These are phyloP conservation scores for Danaus melanippus DNA, from an alignment of 1,140 invertebrate species.

Conservation along the genomic window DNA sequence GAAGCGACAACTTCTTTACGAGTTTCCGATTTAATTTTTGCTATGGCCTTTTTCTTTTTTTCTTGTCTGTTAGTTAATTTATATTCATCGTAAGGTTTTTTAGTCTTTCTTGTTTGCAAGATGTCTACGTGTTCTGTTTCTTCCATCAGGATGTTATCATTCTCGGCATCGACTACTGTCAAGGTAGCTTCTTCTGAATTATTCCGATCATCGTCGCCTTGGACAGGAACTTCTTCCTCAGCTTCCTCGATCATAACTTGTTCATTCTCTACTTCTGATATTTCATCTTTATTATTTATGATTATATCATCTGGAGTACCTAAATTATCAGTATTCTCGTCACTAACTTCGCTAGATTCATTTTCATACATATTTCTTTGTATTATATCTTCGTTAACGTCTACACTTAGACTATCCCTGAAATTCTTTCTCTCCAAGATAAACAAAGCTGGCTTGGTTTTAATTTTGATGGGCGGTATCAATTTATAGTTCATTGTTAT, in stretches of 20 bases:
- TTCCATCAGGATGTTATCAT: conserved; percentile 10
- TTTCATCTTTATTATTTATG: neutral
- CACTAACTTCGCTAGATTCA: conserved; percentile 17
- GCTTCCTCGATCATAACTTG: conserved; percentile 2
- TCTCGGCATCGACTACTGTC: conserved; percentile 11
- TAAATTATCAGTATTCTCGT: conserved; percentile 12
- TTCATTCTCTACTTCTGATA: conserved; percentile 11
- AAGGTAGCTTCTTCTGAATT: conserved; percentile 4
- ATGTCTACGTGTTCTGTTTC: conserved; percentile 16
- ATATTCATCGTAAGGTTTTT: conserved; percentile 44
- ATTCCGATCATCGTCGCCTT: conserved; percentile 4
- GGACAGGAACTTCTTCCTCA: conserved; percentile 7
- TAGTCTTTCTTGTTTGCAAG: conserved; percentile 28
- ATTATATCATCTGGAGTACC: conserved; percentile 12
- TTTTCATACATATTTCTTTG: conserved; percentile 6
- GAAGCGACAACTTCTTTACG: conserved; percentile 62
- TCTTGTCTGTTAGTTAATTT: conserved; percentile 41
- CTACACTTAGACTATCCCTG: conserved; percentile 29
- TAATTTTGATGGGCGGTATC: conserved; percentile 84
- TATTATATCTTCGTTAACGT: conserved; percentile 7
- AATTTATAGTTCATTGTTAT: conserved; percentile 84
- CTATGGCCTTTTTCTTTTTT: conserved; percentile 53
- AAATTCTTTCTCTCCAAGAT: conserved; percentile 78
- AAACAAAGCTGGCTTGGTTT: conserved; percentile 84
- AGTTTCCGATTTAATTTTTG: conserved; percentile 63